Evolutionary conservation across 2,888 invertebrate species (phyloP).

Genomic region (Brenthis ino): DNA sequence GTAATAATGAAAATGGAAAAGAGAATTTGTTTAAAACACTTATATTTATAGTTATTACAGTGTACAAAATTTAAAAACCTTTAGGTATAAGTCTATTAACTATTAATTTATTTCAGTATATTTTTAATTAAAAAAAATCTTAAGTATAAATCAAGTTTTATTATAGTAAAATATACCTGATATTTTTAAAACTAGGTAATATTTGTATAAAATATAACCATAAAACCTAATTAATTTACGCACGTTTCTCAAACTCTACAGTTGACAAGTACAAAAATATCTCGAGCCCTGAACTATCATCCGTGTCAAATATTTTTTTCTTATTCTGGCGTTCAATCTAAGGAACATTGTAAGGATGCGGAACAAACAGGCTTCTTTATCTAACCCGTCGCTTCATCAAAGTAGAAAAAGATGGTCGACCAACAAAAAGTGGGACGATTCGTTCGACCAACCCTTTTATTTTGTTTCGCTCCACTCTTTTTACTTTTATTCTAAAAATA

Average conservation of each 20-base stretch:
- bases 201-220: no score
- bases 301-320: constrained; percentile 39
- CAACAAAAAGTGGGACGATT: constrained; percentile 71
- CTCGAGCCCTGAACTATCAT: constrained; percentile 22
- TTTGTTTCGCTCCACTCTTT: constrained; percentile 68
- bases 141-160: no score
- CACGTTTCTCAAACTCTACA: constrained; percentile 3
- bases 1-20: no score
- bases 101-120: no score
- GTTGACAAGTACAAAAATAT: constrained; percentile 20
- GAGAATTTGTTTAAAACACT: no score
- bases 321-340: constrained; percentile 25
- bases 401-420: constrained; percentile 62
- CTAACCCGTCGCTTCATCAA: constrained; percentile 60
- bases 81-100: no score
- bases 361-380: constrained; percentile 53
- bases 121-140: no score
- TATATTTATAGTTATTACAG: no score
- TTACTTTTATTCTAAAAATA: constrained; percentile 81
- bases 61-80: no score
- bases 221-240: neutral
- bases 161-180: no score
- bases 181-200: no score
- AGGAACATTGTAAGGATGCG: constrained; percentile 44
- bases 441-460: constrained; percentile 75